Conservation (phyloP, 2,797 vertebrate species). For the Zalophus californianus region DNA sequence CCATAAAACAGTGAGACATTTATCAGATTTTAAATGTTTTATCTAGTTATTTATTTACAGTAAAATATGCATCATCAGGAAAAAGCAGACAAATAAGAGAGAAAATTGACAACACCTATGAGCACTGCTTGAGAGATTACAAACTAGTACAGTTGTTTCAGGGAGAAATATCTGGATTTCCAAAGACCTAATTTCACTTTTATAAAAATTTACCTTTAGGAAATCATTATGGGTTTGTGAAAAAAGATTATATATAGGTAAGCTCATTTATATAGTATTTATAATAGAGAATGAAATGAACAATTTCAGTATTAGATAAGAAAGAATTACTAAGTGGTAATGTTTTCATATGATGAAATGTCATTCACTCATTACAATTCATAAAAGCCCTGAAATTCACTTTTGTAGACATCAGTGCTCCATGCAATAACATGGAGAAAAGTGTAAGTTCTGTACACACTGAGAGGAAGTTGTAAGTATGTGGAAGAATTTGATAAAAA, state of each 20-base stretch:
- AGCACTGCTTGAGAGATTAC: neutral
- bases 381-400: neutral
- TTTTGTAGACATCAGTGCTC: neutral
- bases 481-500: neutral
- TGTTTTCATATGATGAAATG: neutral
- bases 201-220: neutral
- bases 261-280: neutral
- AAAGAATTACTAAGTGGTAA: neutral
- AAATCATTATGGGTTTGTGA: neutral
- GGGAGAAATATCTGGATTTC: neutral
- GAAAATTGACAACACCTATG: neutral
- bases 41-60: neutral
- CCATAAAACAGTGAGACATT: neutral
- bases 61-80: neutral
- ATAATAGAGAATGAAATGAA: neutral
- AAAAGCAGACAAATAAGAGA: neutral
- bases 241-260: neutral
- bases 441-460: neutral
- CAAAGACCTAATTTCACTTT: neutral
- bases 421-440: neutral
- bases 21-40: neutral
- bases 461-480: neutral
- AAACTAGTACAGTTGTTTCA: neutral
- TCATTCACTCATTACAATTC: neutral
- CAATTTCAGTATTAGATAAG: neutral